A percentile compares a stretch with the other conserved stretches of the same genome.
phyloP scores from a whole-genome alignment of 1,140 invertebrate species.

The Akabosia matsudoensis region DNA sequence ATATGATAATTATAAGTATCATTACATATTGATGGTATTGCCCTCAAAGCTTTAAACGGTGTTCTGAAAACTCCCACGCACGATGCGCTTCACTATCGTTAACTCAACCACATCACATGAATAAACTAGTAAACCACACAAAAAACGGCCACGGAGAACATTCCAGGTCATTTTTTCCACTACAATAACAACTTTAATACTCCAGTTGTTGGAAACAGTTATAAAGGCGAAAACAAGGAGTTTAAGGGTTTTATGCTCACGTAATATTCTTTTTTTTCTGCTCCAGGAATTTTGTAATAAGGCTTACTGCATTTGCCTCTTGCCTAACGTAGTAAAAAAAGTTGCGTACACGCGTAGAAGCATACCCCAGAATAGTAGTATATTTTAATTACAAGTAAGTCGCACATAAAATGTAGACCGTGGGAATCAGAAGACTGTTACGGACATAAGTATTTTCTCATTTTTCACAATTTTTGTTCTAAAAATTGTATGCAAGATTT shows the following conservation, averaged over 20 bases:
- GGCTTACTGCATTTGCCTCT: conserved; percentile 4
- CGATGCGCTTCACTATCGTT: background rate
- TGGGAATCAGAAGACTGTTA: background rate
- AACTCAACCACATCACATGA: background rate
- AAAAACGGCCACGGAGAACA: background rate
- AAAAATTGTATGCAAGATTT: background rate
- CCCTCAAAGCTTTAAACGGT: no score
- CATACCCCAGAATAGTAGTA: no score
- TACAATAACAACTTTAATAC: no score
- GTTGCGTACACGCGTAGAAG: no score
- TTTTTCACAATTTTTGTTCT: background rate
- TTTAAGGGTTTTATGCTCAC: no score
- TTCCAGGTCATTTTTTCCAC: background rate
- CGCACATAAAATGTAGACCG: background rate
- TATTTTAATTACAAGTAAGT: no score
- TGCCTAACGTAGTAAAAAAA: no score
- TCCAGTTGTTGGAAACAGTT: no score
- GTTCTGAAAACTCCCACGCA: background rate
- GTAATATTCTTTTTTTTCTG: background rate
- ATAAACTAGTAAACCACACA: background rate
- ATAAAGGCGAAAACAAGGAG: no score
- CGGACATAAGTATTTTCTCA: background rate
- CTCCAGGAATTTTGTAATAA: background rate
- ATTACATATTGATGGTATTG: no score
- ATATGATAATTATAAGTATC: no score